phyloP scores from a whole-genome alignment of 1,140 invertebrate genomes.

The Diorhabda carinulata region DNA sequence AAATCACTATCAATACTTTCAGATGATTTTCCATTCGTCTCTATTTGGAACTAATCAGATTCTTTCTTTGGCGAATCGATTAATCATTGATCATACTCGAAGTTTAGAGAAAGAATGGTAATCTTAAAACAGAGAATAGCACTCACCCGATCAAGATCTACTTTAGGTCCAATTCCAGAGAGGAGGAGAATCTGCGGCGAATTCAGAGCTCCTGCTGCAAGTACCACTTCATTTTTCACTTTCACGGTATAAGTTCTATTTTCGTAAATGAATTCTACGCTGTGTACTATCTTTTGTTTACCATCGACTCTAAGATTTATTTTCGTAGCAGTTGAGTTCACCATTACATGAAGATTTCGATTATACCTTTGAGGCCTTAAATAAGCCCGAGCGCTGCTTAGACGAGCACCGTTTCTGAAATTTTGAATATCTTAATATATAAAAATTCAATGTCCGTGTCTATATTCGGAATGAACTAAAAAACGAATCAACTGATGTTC shows the following conservation, averaged over 20 bases:
- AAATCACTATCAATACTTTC: no score
- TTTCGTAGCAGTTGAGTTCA: conserved; percentile 63
- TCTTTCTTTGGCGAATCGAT: no score
- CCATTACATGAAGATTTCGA: conserved; percentile 65
- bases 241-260: conserved; percentile 41
- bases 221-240: conserved; percentile 55
- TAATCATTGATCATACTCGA: no score
- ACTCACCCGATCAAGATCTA: conserved; percentile 48
- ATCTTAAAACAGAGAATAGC: no score
- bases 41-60: no score
- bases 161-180: conserved; percentile 57
- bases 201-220: conserved; percentile 57
- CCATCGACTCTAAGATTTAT: conserved; percentile 29
- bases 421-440: no score
- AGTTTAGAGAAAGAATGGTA: no score
- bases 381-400: conserved; percentile 62
- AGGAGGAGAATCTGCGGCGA: conserved; percentile 56
- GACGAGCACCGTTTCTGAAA: conserved; percentile 58
- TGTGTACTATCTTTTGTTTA: conserved; percentile 31
- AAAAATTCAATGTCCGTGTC: no score
- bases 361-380: conserved; percentile 56
- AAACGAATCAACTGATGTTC: no score
- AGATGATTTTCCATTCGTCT: no score
- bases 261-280: conserved; percentile 51
- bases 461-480: no score